Base-by-base conservation (phyloP, 2,888 invertebrate species). In the Poecilobothrus nobilitatus region DNA sequence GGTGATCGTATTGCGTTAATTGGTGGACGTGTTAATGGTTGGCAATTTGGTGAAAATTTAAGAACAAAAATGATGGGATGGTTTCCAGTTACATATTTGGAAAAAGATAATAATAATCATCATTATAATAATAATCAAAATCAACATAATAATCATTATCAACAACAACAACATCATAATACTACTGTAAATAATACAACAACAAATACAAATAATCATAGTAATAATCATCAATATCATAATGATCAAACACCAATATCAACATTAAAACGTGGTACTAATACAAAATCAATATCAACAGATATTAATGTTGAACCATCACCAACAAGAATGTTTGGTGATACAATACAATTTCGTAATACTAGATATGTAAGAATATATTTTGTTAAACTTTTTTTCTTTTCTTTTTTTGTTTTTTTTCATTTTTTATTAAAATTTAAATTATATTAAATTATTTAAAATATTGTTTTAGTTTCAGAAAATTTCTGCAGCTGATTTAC, bases 21-120 rank as follows among this genome's bases (percentile, higher is more conserved):
- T 75, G 96, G 95, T 27, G 94, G 94, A 76, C 87, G 93, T 74
- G 94, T 93, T 74, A 95, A 95, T 80, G 96, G 96, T 33, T 96
- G 96, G 96, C 95, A 96, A 82, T 96, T 95, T 77, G 96, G 96
- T n/a, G 95, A 95, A 81, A 96, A 96, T 82, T 82, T 92, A 74
- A 86, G 94, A 69, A 94, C 93, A n/a, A 93, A 94, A 79, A 89
- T 91, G 78, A 91, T 92, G 73, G 96, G 96, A 44, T 96, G 96
- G 96, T 96, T 96, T 82, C 96, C 96, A 1, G 83, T 95, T 71
- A 95, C 95, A n/a, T 96, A 95, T 78, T 95, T 95, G 41, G 95
- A 95, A 82, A 83, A 88, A 69, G 90, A 89, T 75, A 89, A 89
- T 73, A 85, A 73, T 18, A 75, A 73, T 70, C 62, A 68, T 68